Base-by-base conservation (phyloP, 1,140 invertebrate genomes). In the Musca vetustissima region DNA sequence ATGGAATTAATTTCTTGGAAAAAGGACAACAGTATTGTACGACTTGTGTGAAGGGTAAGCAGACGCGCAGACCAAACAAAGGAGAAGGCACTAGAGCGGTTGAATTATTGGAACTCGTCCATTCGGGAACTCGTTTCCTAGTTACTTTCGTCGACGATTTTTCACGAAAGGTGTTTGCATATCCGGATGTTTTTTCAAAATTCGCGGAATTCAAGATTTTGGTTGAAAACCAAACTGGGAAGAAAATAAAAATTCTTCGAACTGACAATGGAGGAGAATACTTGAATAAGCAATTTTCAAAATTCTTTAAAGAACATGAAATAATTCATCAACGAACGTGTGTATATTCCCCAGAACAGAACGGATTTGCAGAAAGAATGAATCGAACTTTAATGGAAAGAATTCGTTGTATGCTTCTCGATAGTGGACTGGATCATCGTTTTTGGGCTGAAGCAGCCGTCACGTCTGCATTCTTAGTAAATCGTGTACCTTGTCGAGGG, bases 21-120 rank as follows among this genome's bases (percentile, higher is more conserved):
- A 50, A 50, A 2, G 52, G 11, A 8, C 4, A 7, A 6, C 22
- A 11, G n/a, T n/a, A n/a, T n/a, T 14, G 28, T n/a, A n/a, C n/a
- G n/a, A n/a, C n/a, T n/a, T n/a, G n/a, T n/a, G n/a, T n/a, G n/a
- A n/a, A n/a, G 4, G 22, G 53, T 11, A 57, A 57, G 15, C 53
- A 55, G 22, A 9, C 52, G 19, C 21, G 21, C 55, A 55, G 19
- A 22, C 36, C 21, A 21, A 32, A 52, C 4, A 67, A 13, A 2
- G 52, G 55, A 19, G 52, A 67, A 25, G 66, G 66, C 2, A 50
- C 52, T 36, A 28, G 53, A n/a, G 53, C 53, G 11, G 21, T 25
- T 19, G 22, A 67, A 59, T 43, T 52, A 19, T 67, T 67, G 36
- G 52, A 67, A 59, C 13, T 67, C 4, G 14, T 67, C 1, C 61